These are phyloP conservation scores for Gandaritis pyraliata DNA, from an alignment of 2,888 invertebrate genomes.

Conservation along the genomic window DNA sequence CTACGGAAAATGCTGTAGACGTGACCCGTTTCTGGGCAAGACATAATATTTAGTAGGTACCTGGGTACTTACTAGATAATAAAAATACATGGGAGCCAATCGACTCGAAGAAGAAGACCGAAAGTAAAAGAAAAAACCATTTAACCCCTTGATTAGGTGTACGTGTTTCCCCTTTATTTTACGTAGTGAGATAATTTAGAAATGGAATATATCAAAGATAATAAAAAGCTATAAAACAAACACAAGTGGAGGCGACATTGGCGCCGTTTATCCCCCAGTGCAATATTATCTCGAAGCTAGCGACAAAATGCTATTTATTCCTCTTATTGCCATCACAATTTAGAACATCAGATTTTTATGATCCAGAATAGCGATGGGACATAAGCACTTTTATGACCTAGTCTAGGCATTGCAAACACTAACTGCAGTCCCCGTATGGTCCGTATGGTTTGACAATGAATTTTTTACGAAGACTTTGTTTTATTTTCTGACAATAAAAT, in stretches of 20 bases:
- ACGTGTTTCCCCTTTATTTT: background rate
- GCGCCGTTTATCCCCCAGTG: slow-evolving; percentile 48
- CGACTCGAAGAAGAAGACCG: too few species aligned
- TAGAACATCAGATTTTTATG: background rate
- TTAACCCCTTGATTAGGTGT: background rate
- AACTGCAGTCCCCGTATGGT: too few species aligned
- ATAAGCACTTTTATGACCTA: background rate
- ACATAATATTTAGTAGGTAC: too few species aligned
- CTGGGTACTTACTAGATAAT: too few species aligned
- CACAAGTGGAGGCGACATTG: slow-evolving; percentile 55
- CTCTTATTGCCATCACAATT: slow-evolving; percentile 44
- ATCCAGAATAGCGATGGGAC: background rate
- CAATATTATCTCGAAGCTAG: slow-evolving; percentile 57
- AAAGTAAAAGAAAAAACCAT: too few species aligned
- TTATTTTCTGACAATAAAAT: too few species aligned
- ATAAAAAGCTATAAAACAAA: slow-evolving; percentile 39
- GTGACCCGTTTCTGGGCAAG: too few species aligned
- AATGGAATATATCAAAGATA: slow-evolving; percentile 32
- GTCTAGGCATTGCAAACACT: background rate
- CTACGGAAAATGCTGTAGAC: too few species aligned
- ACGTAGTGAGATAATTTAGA: slow-evolving; percentile 13
- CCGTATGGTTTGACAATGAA: too few species aligned
- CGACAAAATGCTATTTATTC: slow-evolving; percentile 61
- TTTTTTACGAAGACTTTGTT: too few species aligned
- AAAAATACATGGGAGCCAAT: too few species aligned